Base-by-base conservation (phyloP, 1,140 invertebrate species). In the Drosophila azteca region DNA sequence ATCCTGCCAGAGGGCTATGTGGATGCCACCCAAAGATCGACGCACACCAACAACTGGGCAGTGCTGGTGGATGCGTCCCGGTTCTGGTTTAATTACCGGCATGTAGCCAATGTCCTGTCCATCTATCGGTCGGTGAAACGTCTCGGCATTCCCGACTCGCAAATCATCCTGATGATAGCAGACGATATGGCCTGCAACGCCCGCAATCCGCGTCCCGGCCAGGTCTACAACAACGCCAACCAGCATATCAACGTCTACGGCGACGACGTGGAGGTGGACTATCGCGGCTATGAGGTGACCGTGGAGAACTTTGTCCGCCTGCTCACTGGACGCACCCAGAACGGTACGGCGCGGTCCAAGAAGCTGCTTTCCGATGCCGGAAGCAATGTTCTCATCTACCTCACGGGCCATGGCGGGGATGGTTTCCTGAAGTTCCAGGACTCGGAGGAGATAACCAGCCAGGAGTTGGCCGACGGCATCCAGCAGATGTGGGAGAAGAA, bases 131-230 rank as follows among this genome's bases (percentile, higher is more conserved):
- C 98, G 91, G 98, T 99, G 0, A 99, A 99, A 92, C 93, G 98
- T 17, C 93, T 99, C 2, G 99, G 99, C 39, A 99, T 99, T 73
- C 98, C 98, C 6, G 98, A 99, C 91, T 96, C 96, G 52, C 96
- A 97, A 92, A 99, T 99, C 51, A 99, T 99, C 81, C 92, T 99
- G 41, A 99, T 99, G 98, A 95, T 99, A 50, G 98, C 99, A 22
- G 99, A 99, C 93, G 99, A 99, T 88, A 99, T 99, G 98, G 98
- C 99, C 0, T 99, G 99, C 90, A 99, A 99, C 93, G 95, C 98
- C 0, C 93, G 99, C 68, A 99, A 99, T 93, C 98, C 99, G 4
- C 93, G 97, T 24, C 98, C 99, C n/a, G 99, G 97, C 0, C 98
- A 98, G 3, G 98, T 99, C 6, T 99, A 98, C 90, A 99, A 99